Base-by-base conservation (phyloP, 2,113 vertebrate species). In the Microcebus jonahi region DNA sequence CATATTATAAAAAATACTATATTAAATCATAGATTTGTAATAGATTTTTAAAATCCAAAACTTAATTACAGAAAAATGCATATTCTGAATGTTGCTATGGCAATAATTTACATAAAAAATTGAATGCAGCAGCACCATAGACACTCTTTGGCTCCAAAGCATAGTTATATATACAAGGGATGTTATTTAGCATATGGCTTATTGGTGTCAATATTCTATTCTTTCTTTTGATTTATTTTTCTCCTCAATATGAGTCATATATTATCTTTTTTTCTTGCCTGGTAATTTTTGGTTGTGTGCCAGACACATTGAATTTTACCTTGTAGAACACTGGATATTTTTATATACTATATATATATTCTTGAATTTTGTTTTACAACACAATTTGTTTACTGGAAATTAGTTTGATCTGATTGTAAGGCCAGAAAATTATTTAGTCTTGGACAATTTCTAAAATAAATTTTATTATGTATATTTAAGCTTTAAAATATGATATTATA, bases 1-100 rank as follows among this genome's bases (percentile, higher is more conserved):
- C 5, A 71, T 21, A 65, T 50, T 71, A 70, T 2, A 75, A 63
- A 48, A 57, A 63, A 34, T 63, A 55, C 8, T 31, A 45, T 70
- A 68, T 84, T 48, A 92, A 89, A 94, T 34, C 17, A 25, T 87
- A 77, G 20, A 17, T 77, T 97, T 95, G 96, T 92, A 95, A 90
- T 81, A 92, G 25, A 83, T 0, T 15, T 77, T 18, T 50, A 10
- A 36, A 50, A 81, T 85, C 53, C 93, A 57, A 97, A 88, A 89
- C 13, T 68, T 85, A 2, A 73, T 39, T 55, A 80, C 12, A 65
- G 1, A 76, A 96, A 91, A 55, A 36, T 61, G 36, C 4, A 39
- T 77, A 75, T 65, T 96, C 36, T 27, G 50, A 67, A 67, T 65
- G 67, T 92, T 67, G 1, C 34, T 57, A 73, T 81, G 13, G 20